A percentile compares a stretch with the other conserved stretches of the same genome.
Conservation (phyloP, 2,888 invertebrate species). For the Creontiades dilutus region DNA sequence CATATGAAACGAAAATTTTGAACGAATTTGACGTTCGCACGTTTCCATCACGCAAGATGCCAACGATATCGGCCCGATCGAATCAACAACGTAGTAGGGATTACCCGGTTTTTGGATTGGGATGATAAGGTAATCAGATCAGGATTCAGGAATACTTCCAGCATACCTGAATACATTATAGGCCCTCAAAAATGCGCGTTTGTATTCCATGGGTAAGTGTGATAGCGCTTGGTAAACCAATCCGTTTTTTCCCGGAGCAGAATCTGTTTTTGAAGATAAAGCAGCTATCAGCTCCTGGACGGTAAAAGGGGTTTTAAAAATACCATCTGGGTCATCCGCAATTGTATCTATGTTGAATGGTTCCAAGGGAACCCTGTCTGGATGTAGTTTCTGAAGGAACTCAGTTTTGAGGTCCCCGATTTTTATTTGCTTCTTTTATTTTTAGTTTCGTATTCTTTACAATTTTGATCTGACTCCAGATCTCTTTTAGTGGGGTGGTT, state of each 20-base stretch:
- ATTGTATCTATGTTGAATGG: background rate
- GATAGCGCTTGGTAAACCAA: background rate
- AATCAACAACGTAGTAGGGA: background rate
- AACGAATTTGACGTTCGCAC: slow-evolving; percentile 8
- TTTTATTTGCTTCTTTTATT: background rate
- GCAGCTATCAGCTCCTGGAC: slow-evolving; percentile 30
- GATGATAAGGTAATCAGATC: slow-evolving; percentile 19
- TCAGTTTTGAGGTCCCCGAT: slow-evolving; percentile 20
- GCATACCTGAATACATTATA: slow-evolving; percentile 10
- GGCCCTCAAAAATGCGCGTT: background rate
- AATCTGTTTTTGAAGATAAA: background rate
- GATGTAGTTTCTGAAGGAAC: slow-evolving; percentile 37
- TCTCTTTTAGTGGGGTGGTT: slow-evolving; percentile 29
- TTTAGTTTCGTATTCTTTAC: slow-evolving; percentile 12
- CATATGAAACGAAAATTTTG: slow-evolving; percentile 29
- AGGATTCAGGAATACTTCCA: slow-evolving; percentile 31
- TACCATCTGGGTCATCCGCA: background rate
- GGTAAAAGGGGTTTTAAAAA: slow-evolving; percentile 29
- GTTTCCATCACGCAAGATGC: slow-evolving; percentile 43
- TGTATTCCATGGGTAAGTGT: slow-evolving; percentile 38
- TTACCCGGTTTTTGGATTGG: slow-evolving; percentile 43
- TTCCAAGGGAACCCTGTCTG: slow-evolving; percentile 37
- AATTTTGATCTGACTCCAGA: slow-evolving; percentile 38
- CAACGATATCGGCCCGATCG: slow-evolving; percentile 4
- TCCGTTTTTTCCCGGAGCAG: slow-evolving; percentile 40